Percentiles rank a stretch among this genome's conserved stretches.
phyloP scores from a whole-genome alignment of 1,140 invertebrate genomes.

The Pantala flavescens region DNA sequence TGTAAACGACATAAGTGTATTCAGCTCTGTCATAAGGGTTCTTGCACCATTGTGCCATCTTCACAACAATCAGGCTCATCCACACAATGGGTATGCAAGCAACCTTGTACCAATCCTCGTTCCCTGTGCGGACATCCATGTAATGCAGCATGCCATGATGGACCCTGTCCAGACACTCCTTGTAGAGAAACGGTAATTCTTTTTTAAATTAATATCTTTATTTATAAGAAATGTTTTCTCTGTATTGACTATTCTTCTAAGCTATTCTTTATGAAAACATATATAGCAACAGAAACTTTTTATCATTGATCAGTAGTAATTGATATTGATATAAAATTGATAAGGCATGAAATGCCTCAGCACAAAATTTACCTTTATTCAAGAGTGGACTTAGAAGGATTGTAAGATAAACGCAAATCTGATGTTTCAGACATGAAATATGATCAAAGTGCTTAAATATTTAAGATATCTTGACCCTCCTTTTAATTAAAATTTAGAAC shows the following conservation, averaged over 20 bases:
- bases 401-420: too few relatives aligned
- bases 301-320: too few relatives aligned
- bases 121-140: constrained; percentile 72
- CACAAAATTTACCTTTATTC: too few relatives aligned
- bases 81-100: constrained; percentile 55
- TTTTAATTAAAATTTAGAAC: too few relatives aligned
- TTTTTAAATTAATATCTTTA: neutral
- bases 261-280: constrained; percentile 14
- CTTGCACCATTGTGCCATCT: constrained; percentile 76
- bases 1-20: constrained; percentile 85
- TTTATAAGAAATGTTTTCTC: constrained; percentile 23
- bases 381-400: too few relatives aligned
- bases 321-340: too few relatives aligned
- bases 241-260: neutral
- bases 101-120: constrained; percentile 60
- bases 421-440: too few relatives aligned
- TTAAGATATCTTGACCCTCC: too few relatives aligned
- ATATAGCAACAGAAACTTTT: constrained; percentile 21
- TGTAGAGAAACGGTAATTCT: constrained; percentile 55
- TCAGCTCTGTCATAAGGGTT: constrained; percentile 75
- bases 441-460: too few relatives aligned
- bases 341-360: too few relatives aligned
- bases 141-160: constrained; percentile 62
- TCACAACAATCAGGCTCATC: constrained; percentile 63
- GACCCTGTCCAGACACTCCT: constrained; percentile 49